Evolutionary conservation across 2,888 invertebrate genomes (phyloP), one percentile per base, ranked within the genome.

Genomic region (Pherbina coryleti): DNA sequence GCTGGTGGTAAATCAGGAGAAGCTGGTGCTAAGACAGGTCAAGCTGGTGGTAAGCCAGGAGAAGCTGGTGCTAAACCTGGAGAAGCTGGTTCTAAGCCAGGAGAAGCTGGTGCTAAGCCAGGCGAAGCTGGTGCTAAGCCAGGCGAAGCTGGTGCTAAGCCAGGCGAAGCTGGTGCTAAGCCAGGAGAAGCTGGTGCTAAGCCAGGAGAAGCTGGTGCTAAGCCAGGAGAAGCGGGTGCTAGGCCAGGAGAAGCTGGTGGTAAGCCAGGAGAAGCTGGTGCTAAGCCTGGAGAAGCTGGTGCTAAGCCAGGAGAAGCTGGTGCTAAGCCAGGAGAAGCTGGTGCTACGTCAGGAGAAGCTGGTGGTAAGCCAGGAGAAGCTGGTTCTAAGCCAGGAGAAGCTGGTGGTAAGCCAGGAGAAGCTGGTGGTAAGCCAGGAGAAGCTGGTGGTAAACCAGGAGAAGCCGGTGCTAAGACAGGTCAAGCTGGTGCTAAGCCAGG

Each of bases 71-170:
- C n/a, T 31, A 3, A n/a, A 25, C 17, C 17, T 73, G 25, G 55
- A 60, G 64, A 55, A 60, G 0, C 70, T 70, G 28, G 34, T 78
- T 3, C 55, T 73, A 62, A 55, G 69, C 19, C 17, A 51, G 53
- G 69, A 76, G 19, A 31, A 0, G 34, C 19, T 22, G 31, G 5
- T 19, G 37, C n/a, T 22, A 49, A 3, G 62, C 5, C 19, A 17
- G 51, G 44, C 34, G 22, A 71, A 37, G 28, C 19, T 22, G 62
- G 31, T 51, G 51, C 31, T 5, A 17, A 17, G n/a, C 55, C 71
- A 3, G 34, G 44, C 9, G 67, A 28, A 22, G 55, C 71, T 31
- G 22, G 5, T 19, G 22, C 7, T 17, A 49, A 3, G 62, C 2
- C 19, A 44, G 51, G 44, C 25, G 22, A 71, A 37, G 31, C 37